These are phyloP conservation scores for Epinotia bilunana DNA, from an alignment of 2,888 invertebrate genomes.

Conservation along the genomic window DNA sequence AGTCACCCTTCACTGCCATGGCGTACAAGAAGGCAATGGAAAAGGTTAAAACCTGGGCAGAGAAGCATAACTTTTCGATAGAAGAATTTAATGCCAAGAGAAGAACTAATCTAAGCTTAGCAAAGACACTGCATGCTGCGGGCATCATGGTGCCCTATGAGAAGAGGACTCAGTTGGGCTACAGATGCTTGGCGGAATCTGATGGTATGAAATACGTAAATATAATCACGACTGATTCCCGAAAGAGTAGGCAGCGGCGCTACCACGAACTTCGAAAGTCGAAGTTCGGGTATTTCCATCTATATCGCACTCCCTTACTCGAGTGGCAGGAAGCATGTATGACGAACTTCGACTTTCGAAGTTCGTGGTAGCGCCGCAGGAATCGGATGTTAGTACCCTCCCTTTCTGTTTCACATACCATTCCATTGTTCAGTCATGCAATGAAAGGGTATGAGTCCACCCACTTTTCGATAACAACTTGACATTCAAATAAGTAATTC, in stretches of 20 bases:
- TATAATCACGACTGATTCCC: neutral
- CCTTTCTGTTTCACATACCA: too few species aligned
- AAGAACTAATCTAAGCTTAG: conserved; percentile 85
- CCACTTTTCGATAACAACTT: too few species aligned
- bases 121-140: conserved; percentile 90
- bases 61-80: conserved; percentile 84
- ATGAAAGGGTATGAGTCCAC: too few species aligned
- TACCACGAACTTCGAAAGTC: too few species aligned
- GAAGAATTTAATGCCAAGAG: conserved; percentile 85
- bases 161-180: conserved; percentile 92
- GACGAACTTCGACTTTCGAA: too few species aligned
- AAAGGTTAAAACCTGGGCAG: conserved; percentile 86
- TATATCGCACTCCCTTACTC: too few species aligned
- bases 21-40: conserved; percentile 85
- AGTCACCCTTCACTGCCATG: conserved; percentile 87
- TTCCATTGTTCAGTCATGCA: too few species aligned
- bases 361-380: too few species aligned
- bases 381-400: neutral
- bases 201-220: conserved; percentile 78
- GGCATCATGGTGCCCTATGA: conserved; percentile 95
- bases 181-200: conserved; percentile 89
- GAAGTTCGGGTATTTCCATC: too few species aligned
- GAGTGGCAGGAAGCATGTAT: too few species aligned
- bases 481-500: too few species aligned
- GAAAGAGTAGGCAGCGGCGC: neutral